Conservation (phyloP, 2,797 vertebrate species). For the Acipenser ruthenus region DNA sequence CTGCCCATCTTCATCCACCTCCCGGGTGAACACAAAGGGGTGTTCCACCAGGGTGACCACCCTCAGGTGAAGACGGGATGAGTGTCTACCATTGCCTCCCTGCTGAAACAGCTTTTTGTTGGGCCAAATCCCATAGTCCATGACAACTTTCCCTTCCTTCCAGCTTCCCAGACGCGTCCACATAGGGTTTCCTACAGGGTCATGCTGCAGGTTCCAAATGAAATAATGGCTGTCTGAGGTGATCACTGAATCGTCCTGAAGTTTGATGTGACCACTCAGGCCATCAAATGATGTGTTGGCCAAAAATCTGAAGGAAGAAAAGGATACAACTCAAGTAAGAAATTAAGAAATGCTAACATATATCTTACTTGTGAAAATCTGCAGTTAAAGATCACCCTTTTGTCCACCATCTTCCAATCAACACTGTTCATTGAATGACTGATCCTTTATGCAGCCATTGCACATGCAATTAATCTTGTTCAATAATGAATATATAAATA, state of each 20-base stretch:
- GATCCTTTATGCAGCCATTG: too few relatives aligned
- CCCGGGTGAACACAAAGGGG: conserved; percentile 94
- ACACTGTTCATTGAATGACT: too few relatives aligned
- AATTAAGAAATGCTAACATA: neutral
- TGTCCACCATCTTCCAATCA: too few relatives aligned
- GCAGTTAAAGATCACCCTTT: too few relatives aligned
- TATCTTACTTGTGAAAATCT: too few relatives aligned
- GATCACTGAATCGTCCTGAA: conserved; percentile 65
- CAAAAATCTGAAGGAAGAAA: conserved; percentile 70
- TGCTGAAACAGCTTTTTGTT: conserved; percentile 58
- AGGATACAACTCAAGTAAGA: neutral
- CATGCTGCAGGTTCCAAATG: conserved; percentile 95
- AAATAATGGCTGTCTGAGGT: conserved; percentile 88
- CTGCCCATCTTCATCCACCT: conserved; percentile 86
- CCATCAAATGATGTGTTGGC: conserved; percentile 87
- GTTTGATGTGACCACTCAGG: conserved; percentile 77
- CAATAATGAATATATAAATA: too few relatives aligned
- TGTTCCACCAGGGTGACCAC: conserved; percentile 94
- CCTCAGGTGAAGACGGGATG: conserved; percentile 71
- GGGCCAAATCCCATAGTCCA: conserved; percentile 89
- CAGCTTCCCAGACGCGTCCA: conserved; percentile 92
- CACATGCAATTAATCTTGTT: too few relatives aligned
- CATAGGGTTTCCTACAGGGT: conserved; percentile 86
- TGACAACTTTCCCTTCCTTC: conserved; percentile 75
- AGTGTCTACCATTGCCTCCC: conserved; percentile 62